Conservation (phyloP, 2,888 invertebrate species). For the Erebia ligea region DNA sequence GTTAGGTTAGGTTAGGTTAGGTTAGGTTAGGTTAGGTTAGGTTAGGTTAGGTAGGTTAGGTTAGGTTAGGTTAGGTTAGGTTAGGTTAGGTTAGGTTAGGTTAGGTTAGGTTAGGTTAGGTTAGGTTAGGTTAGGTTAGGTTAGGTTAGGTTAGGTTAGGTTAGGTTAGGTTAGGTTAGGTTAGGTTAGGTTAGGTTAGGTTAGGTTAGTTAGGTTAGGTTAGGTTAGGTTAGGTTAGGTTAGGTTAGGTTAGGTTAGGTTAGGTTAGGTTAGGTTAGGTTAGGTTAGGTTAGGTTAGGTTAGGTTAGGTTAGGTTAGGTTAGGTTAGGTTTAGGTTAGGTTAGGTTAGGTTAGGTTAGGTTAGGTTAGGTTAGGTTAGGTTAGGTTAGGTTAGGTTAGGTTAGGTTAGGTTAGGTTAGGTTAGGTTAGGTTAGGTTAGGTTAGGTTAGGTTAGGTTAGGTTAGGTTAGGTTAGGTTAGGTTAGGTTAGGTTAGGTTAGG, state of each 20-base stretch:
- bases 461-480: slow-evolving; percentile 12
- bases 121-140: slow-evolving; percentile 7
- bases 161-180: slow-evolving; percentile 6
- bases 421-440: slow-evolving; percentile 7
- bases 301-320: slow-evolving; percentile 7
- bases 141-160: slow-evolving; percentile 7
- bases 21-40: slow-evolving; percentile 4
- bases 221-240: slow-evolving; percentile 7
- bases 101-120: slow-evolving; percentile 7
- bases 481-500: slow-evolving; percentile 13
- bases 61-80: slow-evolving; percentile 7
- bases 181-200: slow-evolving; percentile 7
- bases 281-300: slow-evolving; percentile 7
- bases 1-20: slow-evolving; percentile 7
- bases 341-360: slow-evolving; percentile 7
- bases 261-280: slow-evolving; percentile 7
- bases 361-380: slow-evolving; percentile 7
- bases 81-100: slow-evolving; percentile 7
- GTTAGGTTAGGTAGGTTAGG: slow-evolving; percentile 2
- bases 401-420: slow-evolving; percentile 7
- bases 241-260: slow-evolving; percentile 7
- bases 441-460: slow-evolving; percentile 2
- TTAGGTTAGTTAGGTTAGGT: slow-evolving; percentile 7
- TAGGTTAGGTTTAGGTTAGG: slow-evolving; percentile 7
- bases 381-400: slow-evolving; percentile 7